Evolutionary conservation across 2,113 vertebrate genomes (phyloP).

Genomic region (Pelvicachromis taeniatus): DNA sequence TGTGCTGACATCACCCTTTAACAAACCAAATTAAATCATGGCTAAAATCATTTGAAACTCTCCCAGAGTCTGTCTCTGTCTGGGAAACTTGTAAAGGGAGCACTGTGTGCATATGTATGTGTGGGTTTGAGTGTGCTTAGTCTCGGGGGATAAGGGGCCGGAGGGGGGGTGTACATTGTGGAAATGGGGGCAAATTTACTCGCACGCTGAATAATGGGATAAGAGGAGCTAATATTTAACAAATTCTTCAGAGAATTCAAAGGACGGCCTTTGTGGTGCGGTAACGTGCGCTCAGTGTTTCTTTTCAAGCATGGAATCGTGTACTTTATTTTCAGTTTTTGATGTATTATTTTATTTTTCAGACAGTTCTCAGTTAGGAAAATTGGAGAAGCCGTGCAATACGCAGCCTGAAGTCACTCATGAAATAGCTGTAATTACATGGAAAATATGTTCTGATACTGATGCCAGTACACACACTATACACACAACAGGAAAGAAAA

Average conservation of each 20-base stretch:
- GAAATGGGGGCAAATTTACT: slow-evolving; percentile 64
- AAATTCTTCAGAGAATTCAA: slow-evolving; percentile 48
- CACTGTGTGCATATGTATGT: slow-evolving; percentile 27
- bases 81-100: slow-evolving; percentile 71
- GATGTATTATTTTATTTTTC: not conserved
- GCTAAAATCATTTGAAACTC: slow-evolving; percentile 77
- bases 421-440: slow-evolving; percentile 23
- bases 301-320: not conserved
- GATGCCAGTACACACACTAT: not conserved
- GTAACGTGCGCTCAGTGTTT: not conserved
- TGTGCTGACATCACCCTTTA: slow-evolving; percentile 84
- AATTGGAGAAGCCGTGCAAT: not conserved
- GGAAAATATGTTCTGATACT: slow-evolving; percentile 39
- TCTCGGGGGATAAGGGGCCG: slow-evolving; percentile 12
- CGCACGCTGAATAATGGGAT: slow-evolving; percentile 63
- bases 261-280: not conserved
- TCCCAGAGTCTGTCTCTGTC: slow-evolving; percentile 73
- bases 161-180: slow-evolving; percentile 20
- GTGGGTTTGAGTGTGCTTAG: slow-evolving; percentile 33
- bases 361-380: slow-evolving; percentile 1
- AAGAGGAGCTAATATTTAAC: slow-evolving; percentile 48
- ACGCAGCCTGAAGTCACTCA: not conserved
- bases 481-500: slow-evolving; percentile 11
- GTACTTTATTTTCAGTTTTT: not conserved
- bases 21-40: slow-evolving; percentile 80